Evolutionary conservation across 2,888 invertebrate species (phyloP).

Genomic region (Chrysomela aeneicollis): DNA sequence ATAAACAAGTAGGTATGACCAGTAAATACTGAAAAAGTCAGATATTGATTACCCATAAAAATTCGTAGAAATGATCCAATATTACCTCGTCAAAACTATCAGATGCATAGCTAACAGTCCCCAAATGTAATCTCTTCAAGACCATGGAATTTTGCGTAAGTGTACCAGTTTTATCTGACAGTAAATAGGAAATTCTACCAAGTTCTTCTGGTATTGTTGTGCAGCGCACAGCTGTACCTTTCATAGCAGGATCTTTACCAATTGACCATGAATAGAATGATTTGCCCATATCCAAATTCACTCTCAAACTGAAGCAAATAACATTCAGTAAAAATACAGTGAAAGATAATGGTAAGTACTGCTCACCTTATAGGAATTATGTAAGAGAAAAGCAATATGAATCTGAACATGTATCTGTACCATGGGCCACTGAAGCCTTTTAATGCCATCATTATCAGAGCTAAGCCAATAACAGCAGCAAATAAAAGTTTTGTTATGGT

Average conservation of each 20-base stretch:
- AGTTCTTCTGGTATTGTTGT: constrained; percentile 99
- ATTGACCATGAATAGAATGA: constrained; percentile 97
- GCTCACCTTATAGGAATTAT: constrained; percentile 94
- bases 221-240: constrained; percentile 93
- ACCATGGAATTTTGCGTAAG: constrained; percentile 99
- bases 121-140: constrained; percentile 93
- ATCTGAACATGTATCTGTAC: constrained; percentile 96
- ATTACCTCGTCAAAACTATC: constrained; percentile 84
- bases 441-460: constrained; percentile 93
- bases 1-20: too few relatives aligned
- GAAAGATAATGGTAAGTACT: background rate
- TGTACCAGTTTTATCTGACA: constrained; percentile 98
- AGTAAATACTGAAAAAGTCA: too few relatives aligned
- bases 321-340: background rate
- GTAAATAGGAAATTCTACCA: constrained; percentile 94
- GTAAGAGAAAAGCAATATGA: constrained; percentile 96
- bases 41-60: too few relatives aligned
- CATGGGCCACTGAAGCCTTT: constrained; percentile 97
- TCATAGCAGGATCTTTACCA: constrained; percentile 90
- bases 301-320: constrained; percentile 78
- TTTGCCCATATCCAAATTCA: constrained; percentile 99
- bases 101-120: constrained; percentile 88
- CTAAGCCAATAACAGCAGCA: constrained; percentile 86
- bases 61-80: too few relatives aligned
- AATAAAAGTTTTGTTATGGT: constrained; percentile 95